Evolutionary conservation across 2,888 invertebrate genomes (phyloP).

Genomic region (Epinotia demarniana): DNA sequence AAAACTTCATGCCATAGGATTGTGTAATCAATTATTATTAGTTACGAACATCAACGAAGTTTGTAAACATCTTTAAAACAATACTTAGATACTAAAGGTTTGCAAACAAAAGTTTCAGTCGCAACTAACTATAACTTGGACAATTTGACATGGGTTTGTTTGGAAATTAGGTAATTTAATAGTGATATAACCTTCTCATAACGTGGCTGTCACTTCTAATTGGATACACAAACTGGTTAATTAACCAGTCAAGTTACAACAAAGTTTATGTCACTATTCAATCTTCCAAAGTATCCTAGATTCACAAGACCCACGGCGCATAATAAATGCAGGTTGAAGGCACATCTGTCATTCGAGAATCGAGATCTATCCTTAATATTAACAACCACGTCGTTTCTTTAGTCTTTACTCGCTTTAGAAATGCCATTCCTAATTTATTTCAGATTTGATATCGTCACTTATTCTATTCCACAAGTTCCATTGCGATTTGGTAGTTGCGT

Average conservation of each 20-base stretch:
- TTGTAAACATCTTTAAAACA: neutral
- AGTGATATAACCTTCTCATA: too few relatives aligned
- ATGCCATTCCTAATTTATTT: neutral
- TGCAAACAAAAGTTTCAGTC: neutral
- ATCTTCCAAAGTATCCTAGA: neutral
- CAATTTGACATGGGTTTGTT: too few relatives aligned
- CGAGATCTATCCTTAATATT: neutral
- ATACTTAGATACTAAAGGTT: too few relatives aligned
- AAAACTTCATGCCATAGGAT: slow-evolving; percentile 8
- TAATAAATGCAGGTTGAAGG: too few relatives aligned
- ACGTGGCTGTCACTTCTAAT: too few relatives aligned
- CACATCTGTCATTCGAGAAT: too few relatives aligned
- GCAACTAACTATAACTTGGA: neutral
- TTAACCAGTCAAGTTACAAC: too few relatives aligned
- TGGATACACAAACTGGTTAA: too few relatives aligned
- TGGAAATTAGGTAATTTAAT: too few relatives aligned
- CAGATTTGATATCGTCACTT: neutral
- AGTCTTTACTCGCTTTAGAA: neutral
- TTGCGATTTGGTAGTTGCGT: slow-evolving; percentile 29
- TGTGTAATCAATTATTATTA: slow-evolving; percentile 5
- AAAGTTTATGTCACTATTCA: too few relatives aligned
- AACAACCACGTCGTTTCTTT: neutral
- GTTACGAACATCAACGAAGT: neutral
- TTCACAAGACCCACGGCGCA: neutral
- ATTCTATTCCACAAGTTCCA: slow-evolving; percentile 3